Evolutionary conservation across 1,140 invertebrate genomes (phyloP).

Genomic region (Drosophila kanapiae): DNA sequence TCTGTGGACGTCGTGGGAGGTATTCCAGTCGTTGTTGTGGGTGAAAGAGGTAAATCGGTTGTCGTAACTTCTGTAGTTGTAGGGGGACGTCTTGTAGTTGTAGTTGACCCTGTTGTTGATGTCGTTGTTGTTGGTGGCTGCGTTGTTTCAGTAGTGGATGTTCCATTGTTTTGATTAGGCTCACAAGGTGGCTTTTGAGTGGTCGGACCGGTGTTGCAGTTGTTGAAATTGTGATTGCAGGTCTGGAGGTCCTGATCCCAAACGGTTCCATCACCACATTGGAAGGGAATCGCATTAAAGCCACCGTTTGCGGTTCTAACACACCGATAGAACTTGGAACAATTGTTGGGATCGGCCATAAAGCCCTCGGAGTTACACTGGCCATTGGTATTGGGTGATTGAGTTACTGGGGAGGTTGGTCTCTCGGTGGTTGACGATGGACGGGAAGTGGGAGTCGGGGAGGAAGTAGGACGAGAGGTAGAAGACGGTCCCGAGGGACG

Average conservation of each 20-base stretch:
- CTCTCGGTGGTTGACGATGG: constrained; percentile 25
- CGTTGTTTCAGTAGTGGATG: constrained; percentile 16
- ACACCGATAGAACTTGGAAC: constrained; percentile 90
- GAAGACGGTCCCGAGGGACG: neutral
- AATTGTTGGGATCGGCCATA: constrained; percentile 86
- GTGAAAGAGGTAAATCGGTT: neutral
- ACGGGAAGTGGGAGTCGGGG: constrained; percentile 13
- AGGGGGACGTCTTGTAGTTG: constrained; percentile 5
- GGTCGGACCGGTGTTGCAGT: constrained; percentile 51
- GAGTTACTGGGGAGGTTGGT: constrained; percentile 10
- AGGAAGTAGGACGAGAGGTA: constrained; percentile 17
- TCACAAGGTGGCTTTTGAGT: constrained; percentile 62
- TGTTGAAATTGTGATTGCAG: constrained; percentile 87
- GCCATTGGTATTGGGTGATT: constrained; percentile 19
- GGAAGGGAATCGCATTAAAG: constrained; percentile 87
- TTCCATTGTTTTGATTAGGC: constrained; percentile 32
- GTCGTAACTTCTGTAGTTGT: constrained; percentile 22
- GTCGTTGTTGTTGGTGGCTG: neutral
- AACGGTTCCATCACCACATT: constrained; percentile 88
- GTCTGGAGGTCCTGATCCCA: constrained; percentile 87
- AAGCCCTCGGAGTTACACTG: constrained; percentile 65
- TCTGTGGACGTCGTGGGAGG: constrained; percentile 25
- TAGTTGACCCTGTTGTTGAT: neutral
- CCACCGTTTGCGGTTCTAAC: constrained; percentile 87
- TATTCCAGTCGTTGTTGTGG: constrained; percentile 12